Percentiles rank a stretch among this genome's conserved stretches.
These are phyloP conservation scores for Leptinotarsa tumamoca DNA, from an alignment of 2,888 invertebrate genomes.

Conservation along the genomic window DNA sequence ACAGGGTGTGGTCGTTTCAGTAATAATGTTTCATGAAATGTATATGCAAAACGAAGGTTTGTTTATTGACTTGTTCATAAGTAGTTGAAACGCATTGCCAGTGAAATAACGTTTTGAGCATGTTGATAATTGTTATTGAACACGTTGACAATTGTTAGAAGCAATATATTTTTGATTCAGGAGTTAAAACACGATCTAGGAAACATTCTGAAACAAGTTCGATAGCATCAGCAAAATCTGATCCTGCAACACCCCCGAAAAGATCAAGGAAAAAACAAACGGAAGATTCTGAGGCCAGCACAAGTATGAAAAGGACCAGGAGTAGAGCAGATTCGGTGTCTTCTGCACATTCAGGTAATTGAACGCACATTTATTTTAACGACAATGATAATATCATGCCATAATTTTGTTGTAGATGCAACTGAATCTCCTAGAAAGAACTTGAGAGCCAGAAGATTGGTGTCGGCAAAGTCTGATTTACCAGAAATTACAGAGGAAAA, in stretches of 20 bases:
- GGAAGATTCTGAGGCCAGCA: constrained; percentile 3
- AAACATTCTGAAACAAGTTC: constrained; percentile 48
- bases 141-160: no score
- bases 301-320: constrained; percentile 35
- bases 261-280: constrained; percentile 37
- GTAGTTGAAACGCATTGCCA: no score
- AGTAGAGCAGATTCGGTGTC: constrained; percentile 47
- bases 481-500: constrained; percentile 47
- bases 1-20: no score
- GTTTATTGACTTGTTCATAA: no score
- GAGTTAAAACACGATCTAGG: constrained; percentile 46
- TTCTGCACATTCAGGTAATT: constrained; percentile 46
- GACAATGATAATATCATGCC: no score
- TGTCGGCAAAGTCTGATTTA: constrained; percentile 39
- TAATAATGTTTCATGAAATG: no score
- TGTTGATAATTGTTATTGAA: no score
- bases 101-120: no score
- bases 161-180: constrained; percentile 27
- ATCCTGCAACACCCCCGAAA: constrained; percentile 43
- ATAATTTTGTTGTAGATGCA: constrained; percentile 33
- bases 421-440: constrained; percentile 35
- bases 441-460: constrained; percentile 37
- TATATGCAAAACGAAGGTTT: no score
- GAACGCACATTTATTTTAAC: no score
- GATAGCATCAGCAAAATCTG: constrained; percentile 45